Evolutionary conservation across 2,797 vertebrate genomes (phyloP).

Genomic region (Sciurus carolinensis): DNA sequence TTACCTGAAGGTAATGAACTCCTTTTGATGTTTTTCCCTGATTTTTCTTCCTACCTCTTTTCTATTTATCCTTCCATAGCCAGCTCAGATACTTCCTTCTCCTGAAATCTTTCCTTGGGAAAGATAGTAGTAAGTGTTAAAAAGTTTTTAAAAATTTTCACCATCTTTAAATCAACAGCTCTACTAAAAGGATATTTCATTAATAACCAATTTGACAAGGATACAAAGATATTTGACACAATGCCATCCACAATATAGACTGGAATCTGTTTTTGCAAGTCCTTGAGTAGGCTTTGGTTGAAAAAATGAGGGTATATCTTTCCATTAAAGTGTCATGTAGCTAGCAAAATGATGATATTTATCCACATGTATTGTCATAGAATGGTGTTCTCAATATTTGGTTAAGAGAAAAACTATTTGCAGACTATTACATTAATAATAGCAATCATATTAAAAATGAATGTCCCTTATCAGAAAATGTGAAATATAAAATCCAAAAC

Average conservation of each 20-base stretch:
- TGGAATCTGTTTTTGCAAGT: not conserved
- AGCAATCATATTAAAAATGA: slow-evolving; percentile 3
- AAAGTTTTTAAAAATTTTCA: not conserved
- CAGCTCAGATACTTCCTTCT: not conserved
- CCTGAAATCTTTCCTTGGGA: not conserved
- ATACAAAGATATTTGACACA: not conserved
- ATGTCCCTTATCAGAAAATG: not conserved
- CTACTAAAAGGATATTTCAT: not conserved
- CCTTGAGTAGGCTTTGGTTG: not conserved
- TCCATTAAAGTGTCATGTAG: not conserved
- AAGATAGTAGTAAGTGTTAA: not conserved
- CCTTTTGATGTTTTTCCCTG: not conserved
- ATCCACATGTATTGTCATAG: slow-evolving; percentile 1
- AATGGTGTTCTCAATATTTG: slow-evolving; percentile 21
- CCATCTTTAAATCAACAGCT: slow-evolving; percentile 47
- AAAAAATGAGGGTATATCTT: slow-evolving; percentile 10
- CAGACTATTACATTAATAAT: not conserved
- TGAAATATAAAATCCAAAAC: not conserved
- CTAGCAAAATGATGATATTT: not conserved
- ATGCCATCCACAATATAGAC: not conserved
- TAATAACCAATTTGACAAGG: not conserved
- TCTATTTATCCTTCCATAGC: not conserved
- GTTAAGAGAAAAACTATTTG: slow-evolving; percentile 32
- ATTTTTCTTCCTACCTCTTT: slow-evolving; percentile 7
- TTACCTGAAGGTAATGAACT: not conserved